Conservation (phyloP, 2,113 vertebrate species). For the Polypterus bichir region DNA sequence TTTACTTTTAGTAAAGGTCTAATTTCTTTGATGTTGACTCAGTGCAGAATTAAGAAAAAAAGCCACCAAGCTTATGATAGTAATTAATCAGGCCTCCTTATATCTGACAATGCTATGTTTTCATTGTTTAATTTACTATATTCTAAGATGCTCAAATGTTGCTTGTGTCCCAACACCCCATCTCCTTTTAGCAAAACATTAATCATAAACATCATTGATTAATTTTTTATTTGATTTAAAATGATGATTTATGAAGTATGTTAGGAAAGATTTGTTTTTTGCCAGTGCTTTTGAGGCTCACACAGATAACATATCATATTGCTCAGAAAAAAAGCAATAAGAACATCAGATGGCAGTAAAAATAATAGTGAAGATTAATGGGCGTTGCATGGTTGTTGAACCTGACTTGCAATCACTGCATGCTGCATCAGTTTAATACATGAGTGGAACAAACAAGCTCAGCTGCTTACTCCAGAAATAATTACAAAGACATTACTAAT, state of each 20-base stretch:
- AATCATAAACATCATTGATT: constrained; percentile 44
- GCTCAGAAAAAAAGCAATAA: constrained; percentile 11
- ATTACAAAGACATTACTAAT: constrained; percentile 47
- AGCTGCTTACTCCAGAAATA: constrained; percentile 36
- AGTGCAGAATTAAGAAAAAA: too few species aligned
- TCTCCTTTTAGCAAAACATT: constrained; percentile 28
- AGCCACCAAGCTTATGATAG: background rate
- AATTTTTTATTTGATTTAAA: constrained; percentile 41
- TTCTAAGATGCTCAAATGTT: constrained; percentile 27
- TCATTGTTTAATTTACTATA: constrained; percentile 12
- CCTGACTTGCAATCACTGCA: constrained; percentile 35
- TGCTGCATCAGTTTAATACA: constrained; percentile 22
- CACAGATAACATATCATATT: constrained; percentile 25
- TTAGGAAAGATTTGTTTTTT: constrained; percentile 6
- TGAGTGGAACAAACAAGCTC: constrained; percentile 24
- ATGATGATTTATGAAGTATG: constrained; percentile 26
- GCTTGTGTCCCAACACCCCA: constrained; percentile 19
- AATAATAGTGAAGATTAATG: constrained; percentile 37
- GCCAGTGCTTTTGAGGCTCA: constrained; percentile 31
- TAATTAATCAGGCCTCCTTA: background rate
- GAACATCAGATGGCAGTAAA: constrained; percentile 30
- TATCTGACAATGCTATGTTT: background rate
- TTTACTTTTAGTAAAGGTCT: too few species aligned
- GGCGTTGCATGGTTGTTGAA: constrained; percentile 45
- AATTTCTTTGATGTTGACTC: too few species aligned